Base-by-base conservation (phyloP, 2,888 invertebrate species). In the Torymus tubicola region DNA sequence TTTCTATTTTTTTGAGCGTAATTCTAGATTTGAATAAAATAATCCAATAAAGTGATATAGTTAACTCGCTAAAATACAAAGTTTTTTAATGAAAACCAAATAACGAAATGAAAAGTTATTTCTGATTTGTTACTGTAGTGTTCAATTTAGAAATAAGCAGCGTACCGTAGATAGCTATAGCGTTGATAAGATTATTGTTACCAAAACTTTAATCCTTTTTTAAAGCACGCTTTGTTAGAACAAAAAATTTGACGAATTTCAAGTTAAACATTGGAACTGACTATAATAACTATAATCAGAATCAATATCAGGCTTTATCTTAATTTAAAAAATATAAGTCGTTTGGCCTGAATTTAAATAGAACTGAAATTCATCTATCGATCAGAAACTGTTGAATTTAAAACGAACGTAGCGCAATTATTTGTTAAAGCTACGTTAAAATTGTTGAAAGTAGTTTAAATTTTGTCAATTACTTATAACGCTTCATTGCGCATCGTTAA, bases 141-240 rank as follows among this genome's bases (percentile, higher is more conserved):
- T 76, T 81, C 63, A 74, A 67, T 58, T 64, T 83, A 81, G 81
- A 68, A 73, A 73, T 81, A 83, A 80, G 73, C 58, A 82, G 14
- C 57, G 69, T 82, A 80, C 72, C 68, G 65, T 82, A 82, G 63
- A 60, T 78, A 82, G 78, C 50, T 50, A 8, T 82, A 80, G 77
- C 65, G 16, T 74, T 75, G 58, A 71, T 80, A 78, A 78, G 72
- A 69, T 61, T 68, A 81, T 81, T 80, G 81, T 81, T 82, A 82
- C 72, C 78, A 75, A 74, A 80, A 63, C 55, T 53, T 76, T 82
- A 70, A 80, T 81, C 58, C 69, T 55, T 52, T 77, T 77, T 80
- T 75, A 50, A 78, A 53, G 80, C 81, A 80, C 68, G 60, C 58
- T 81, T 78, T 73, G 71, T 68, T 74, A 71, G 71, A 81, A 78